Evolutionary conservation across 2,797 vertebrate genomes (phyloP).

Genomic region (Craterocephalus amniculus): DNA sequence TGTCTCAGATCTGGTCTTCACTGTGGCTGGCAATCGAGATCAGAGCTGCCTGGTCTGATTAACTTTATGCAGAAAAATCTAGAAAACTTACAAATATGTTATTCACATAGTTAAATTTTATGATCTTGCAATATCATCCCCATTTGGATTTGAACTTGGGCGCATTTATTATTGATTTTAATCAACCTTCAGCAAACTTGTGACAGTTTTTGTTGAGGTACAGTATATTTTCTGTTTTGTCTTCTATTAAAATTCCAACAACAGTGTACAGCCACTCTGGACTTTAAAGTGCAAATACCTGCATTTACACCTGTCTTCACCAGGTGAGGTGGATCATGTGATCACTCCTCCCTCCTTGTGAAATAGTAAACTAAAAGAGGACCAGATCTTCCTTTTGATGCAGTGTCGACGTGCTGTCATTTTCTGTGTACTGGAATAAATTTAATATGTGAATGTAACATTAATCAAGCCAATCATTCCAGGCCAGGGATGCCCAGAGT

Average conservation of each 20-base stretch:
- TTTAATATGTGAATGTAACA: background rate
- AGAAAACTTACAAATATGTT: background rate
- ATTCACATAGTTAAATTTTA: background rate
- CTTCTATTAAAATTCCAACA: too few relatives aligned
- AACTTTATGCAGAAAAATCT: background rate
- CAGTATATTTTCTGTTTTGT: too few relatives aligned
- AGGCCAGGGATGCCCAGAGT: too few relatives aligned
- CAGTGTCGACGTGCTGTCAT: background rate
- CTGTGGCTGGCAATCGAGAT: background rate
- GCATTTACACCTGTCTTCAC: background rate
- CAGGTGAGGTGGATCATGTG: background rate
- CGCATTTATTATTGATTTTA: too few relatives aligned
- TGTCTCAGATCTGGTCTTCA: slow-evolving; percentile 38
- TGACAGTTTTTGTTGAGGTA: too few relatives aligned
- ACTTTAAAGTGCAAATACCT: background rate
- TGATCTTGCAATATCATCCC: background rate
- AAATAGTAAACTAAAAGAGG: slow-evolving; percentile 8
- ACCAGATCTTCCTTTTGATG: background rate
- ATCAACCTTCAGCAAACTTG: background rate
- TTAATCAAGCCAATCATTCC: background rate
- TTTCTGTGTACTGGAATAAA: background rate
- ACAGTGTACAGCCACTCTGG: background rate
- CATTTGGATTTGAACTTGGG: background rate
- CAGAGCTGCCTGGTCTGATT: background rate
- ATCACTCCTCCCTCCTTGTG: background rate